phyloP scores from a whole-genome alignment of 2,888 invertebrate species.

The Rhamnusium bicolor region DNA sequence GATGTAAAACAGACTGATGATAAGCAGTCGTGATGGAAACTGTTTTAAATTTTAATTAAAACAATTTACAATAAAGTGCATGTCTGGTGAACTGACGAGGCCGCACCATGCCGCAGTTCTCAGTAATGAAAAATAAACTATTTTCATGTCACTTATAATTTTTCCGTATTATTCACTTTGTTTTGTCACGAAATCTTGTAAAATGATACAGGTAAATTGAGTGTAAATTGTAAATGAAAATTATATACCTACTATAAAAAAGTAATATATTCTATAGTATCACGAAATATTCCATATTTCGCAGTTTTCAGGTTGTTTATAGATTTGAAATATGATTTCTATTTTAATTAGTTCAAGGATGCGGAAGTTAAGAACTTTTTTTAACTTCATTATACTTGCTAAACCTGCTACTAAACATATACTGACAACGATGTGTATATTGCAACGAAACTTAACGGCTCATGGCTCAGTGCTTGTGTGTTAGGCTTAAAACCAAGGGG shows the following conservation, averaged over 20 bases:
- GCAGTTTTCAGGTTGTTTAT: no score
- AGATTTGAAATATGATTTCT: no score
- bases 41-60: constrained; percentile 40
- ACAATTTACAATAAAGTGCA: constrained; percentile 37
- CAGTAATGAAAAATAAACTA: constrained; percentile 18
- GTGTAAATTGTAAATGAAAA: neutral
- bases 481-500: no score
- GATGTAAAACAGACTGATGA: neutral
- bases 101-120: constrained; percentile 13
- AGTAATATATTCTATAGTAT: neutral
- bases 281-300: neutral
- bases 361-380: no score
- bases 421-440: no score
- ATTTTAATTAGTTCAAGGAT: no score
- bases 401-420: no score
- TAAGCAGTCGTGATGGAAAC: neutral
- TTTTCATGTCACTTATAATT: neutral
- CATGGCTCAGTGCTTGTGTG: no score
- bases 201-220: neutral
- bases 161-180: constrained; percentile 3
- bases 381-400: no score
- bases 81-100: constrained; percentile 31
- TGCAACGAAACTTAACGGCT: no score
- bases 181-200: constrained; percentile 7
- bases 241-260: neutral